Base-by-base conservation (phyloP, 2,113 vertebrate species). In the Colaptes auratus region DNA sequence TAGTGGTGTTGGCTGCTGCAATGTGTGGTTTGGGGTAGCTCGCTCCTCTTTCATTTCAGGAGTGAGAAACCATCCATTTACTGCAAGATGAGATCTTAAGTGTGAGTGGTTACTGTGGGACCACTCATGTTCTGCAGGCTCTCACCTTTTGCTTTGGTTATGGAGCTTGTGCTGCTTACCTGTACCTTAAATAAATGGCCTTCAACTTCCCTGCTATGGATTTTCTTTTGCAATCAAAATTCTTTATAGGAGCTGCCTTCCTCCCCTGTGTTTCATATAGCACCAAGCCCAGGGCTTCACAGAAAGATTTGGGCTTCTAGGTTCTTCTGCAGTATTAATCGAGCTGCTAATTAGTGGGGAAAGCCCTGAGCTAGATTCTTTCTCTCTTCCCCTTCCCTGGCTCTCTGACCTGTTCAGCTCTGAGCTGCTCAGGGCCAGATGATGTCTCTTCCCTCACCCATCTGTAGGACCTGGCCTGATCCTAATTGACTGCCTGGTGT, bases 61-160 rank as follows among this genome's bases (percentile, higher is more conserved):
- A 82, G 7, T 6, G 25, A 82, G 58, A 39, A 87, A 56, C 18
- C 48, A 60, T 2, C 12, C 10, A 2, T 42, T 78, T 69, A 28
- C 24, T 63, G 36, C 33, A 35, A 12, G 69, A 19, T 33, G 31
- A 31, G 15, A 10, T 28, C n/a, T 44, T 15, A n/a, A 59, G 28
- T 20, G 31, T 14, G 44, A n/a, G 50, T 10, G 15, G 67, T 36
- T 74, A 8, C 36, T 25, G n/a, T 48, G 63, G 73, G 44, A 9
- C 52, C 14, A 1, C 69, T 59, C 1, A 2, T 4, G 28, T 78
- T 67, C 61, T 4, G 0, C 7, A 1, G 4, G 46, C 69, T 84
- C 18, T 1, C 11, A 1, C 18, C 5, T 27, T n/a, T n/a, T 17
- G n/a, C 17, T 74, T 59, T 0, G 2, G 24, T 70, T 76, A 3